Percentiles rank a stretch among this genome's conserved stretches.
phyloP scores from a whole-genome alignment of 2,888 invertebrate species.

The Strigamia crassipes region DNA sequence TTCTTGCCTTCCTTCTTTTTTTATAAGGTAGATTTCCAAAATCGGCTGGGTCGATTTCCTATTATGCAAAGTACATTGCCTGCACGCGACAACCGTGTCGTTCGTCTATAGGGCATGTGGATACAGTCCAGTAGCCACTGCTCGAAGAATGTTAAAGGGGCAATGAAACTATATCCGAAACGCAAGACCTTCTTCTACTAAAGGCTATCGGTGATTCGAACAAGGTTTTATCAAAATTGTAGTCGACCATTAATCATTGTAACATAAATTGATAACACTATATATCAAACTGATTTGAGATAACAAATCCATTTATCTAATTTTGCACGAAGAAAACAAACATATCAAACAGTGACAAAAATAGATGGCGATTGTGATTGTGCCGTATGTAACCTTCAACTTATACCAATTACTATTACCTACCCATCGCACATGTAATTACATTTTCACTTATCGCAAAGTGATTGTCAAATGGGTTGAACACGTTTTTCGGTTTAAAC shows the following conservation, averaged over 20 bases:
- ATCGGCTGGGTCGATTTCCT: conserved; percentile 29
- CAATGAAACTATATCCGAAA: conserved; percentile 34
- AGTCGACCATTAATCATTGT: conserved; percentile 25
- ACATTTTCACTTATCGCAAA: background rate
- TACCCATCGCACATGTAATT: background rate
- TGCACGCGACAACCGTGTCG: conserved; percentile 33
- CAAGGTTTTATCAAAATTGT: conserved; percentile 20
- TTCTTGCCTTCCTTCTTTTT: background rate
- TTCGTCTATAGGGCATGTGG: conserved; percentile 26
- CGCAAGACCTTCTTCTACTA: background rate
- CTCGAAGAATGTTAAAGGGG: conserved; percentile 29
- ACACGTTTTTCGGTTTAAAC: background rate
- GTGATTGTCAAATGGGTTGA: conserved; percentile 1
- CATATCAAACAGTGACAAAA: background rate
- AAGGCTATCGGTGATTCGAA: conserved; percentile 20
- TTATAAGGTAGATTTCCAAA: conserved; percentile 17
- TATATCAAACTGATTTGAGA: conserved; percentile 25
- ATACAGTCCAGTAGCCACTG: conserved; percentile 30
- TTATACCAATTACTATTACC: too few relatives aligned
- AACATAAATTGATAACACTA: conserved; percentile 25
- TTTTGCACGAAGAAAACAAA: background rate
- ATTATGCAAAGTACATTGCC: conserved; percentile 35
- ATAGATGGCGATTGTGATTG: too few relatives aligned
- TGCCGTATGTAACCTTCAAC: too few relatives aligned
- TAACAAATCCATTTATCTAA: conserved; percentile 20